phyloP scores from a whole-genome alignment of 2,888 invertebrate genomes.

The Volucella bombylans region DNA sequence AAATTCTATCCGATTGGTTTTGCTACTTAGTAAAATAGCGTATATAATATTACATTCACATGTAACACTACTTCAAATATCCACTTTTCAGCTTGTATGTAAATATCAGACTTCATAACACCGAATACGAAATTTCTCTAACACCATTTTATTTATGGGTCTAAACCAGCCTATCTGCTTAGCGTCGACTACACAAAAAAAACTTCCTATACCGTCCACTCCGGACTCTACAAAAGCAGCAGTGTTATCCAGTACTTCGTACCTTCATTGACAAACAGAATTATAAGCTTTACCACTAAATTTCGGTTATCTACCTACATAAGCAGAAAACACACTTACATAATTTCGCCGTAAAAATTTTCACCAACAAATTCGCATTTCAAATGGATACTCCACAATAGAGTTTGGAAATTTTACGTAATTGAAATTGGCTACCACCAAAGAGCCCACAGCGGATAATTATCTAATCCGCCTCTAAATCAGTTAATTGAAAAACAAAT shows the following conservation, averaged over 20 bases:
- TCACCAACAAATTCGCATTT: background rate
- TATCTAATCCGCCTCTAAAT: slow-evolving; percentile 70
- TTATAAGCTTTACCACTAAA: background rate
- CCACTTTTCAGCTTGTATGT: no score
- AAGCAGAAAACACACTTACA: background rate
- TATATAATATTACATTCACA: no score
- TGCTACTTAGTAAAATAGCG: no score
- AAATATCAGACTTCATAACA: no score
- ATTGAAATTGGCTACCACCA: slow-evolving; percentile 61
- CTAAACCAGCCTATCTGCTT: no score
- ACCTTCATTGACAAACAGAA: background rate
- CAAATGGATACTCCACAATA: background rate
- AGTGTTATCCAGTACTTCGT: background rate
- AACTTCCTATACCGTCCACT: no score
- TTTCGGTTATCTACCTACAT: slow-evolving; percentile 10
- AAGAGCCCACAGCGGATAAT: slow-evolving; percentile 59
- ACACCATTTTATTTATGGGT: no score
- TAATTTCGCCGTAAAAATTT: slow-evolving; percentile 11
- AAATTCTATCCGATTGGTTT: no score
- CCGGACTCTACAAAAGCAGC: background rate
- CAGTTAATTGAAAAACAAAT: slow-evolving; percentile 73
- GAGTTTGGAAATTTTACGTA: slow-evolving; percentile 30
- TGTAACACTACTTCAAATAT: no score
- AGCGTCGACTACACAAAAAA: no score
- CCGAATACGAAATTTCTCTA: no score